A percentile compares a stretch with the other conserved stretches of the same genome.
phyloP scores from a whole-genome alignment of 1,140 invertebrate species.

The Heterodera schachtii region DNA sequence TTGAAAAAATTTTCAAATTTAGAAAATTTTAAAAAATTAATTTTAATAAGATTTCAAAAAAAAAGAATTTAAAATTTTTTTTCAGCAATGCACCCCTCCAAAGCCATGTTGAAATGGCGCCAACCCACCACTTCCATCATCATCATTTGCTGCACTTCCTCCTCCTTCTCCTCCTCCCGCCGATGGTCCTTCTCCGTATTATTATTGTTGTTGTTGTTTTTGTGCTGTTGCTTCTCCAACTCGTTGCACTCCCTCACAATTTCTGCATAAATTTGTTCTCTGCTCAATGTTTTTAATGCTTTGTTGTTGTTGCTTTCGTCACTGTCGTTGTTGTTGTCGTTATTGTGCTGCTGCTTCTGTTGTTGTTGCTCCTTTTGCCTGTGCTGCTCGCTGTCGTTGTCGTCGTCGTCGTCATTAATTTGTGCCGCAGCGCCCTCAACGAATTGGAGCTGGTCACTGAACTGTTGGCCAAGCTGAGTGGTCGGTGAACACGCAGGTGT shows the following conservation, averaged over 20 bases:
- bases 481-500: background rate
- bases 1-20: too few species aligned
- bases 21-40: too few species aligned
- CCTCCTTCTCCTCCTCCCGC: constrained; percentile 6
- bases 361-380: background rate
- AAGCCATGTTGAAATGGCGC: too few species aligned
- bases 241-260: constrained; percentile 48
- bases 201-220: background rate
- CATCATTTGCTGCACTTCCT: constrained; percentile 13
- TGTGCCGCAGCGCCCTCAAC: background rate
- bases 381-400: background rate
- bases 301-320: constrained; percentile 11
- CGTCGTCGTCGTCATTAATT: background rate
- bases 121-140: constrained; percentile 5
- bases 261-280: constrained; percentile 50
- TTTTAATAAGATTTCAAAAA: too few species aligned
- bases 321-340: constrained; percentile 8
- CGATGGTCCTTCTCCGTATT: background rate
- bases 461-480: constrained; percentile 5
- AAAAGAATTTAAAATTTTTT: too few species aligned
- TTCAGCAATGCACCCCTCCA: too few species aligned
- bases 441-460: constrained; percentile 2
- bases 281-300: constrained; percentile 8
- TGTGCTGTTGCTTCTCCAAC: constrained; percentile 38
- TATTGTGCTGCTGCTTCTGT: background rate